Conservation (phyloP, 2,797 vertebrate genomes). For the Melanogrammus aeglefinus region DNA sequence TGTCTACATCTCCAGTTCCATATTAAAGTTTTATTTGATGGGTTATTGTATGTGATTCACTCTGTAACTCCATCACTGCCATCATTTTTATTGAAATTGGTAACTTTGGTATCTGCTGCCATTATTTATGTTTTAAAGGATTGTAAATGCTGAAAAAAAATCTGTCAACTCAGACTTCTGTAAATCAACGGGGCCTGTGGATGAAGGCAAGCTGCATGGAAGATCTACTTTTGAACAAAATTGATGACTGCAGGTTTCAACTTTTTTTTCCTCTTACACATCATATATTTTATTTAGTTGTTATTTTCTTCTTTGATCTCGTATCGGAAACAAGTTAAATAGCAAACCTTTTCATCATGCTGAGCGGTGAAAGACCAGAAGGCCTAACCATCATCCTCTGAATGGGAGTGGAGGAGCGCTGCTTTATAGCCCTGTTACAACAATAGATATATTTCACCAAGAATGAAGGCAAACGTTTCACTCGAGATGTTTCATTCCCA, state of each 20-base stretch:
- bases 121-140: not conserved
- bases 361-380: slow-evolving; percentile 46
- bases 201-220: not conserved
- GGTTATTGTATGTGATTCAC: not conserved
- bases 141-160: not conserved
- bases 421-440: slow-evolving; percentile 64
- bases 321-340: slow-evolving; percentile 34
- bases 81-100: not conserved
- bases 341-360: slow-evolving; percentile 50
- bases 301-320: not conserved
- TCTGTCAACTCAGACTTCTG: not conserved
- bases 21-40: not conserved
- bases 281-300: not conserved
- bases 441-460: slow-evolving; percentile 57
- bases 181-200: not conserved
- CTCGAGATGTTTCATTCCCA: slow-evolving; percentile 62
- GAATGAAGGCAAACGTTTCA: slow-evolving; percentile 52
- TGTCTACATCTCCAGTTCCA: not conserved
- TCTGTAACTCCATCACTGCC: not conserved
- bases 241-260: not conserved
- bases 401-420: slow-evolving; percentile 53
- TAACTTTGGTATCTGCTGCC: no score
- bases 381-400: slow-evolving; percentile 42
- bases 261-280: not conserved
- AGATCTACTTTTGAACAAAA: not conserved